Evolutionary conservation across 1,140 invertebrate species (phyloP), one percentile per base, ranked within the genome.

Genomic region (Pararge aegeria): DNA sequence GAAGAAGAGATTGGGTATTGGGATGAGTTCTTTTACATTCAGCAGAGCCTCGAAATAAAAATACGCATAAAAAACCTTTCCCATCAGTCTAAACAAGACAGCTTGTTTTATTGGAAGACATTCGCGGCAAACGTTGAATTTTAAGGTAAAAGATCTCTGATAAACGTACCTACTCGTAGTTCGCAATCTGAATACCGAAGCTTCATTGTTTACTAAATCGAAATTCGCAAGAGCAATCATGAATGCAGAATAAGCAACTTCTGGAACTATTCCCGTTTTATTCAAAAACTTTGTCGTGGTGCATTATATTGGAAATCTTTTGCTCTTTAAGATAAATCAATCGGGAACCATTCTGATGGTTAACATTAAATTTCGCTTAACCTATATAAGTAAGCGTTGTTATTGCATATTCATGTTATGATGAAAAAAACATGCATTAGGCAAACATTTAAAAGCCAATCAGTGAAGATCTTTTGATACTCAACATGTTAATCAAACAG

Each of bases 201-300:
- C 42, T 46, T 46, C 24, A 52, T 51, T 59, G 49, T 59, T 59
- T 59, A 59, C 56, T 44, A 40, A 59, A 52, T 50, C 56, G 56
- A 38, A 59, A 40, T 37, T 52, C 49, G 50, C 34, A 40, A 48
- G 42, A 48, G 50, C 57, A 54, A 60, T 59, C 57, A 60, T 16
- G 29, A 60, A 48, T 42, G 24, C 42, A 2, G 57, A 37, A 60
- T 60, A 24, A 18, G 50, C 27, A 60, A 53, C 50, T 54, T 60
- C 42, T 46, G 51, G 21, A 60, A 54, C 38, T 20, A 52, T 59
- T 50, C 18, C 6, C 15, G 16, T 51, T 51, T 58, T 42, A 24
- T 58, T 58, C 34, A 15, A 44, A 52, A 12, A 46, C 42, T 46
- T 46, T 9, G 13, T 46, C 42, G 4, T 16, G 19, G 19, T 46